Evolutionary conservation across 2,797 vertebrate genomes (phyloP).

Genomic region (Oryzias dopingdopingensis): DNA sequence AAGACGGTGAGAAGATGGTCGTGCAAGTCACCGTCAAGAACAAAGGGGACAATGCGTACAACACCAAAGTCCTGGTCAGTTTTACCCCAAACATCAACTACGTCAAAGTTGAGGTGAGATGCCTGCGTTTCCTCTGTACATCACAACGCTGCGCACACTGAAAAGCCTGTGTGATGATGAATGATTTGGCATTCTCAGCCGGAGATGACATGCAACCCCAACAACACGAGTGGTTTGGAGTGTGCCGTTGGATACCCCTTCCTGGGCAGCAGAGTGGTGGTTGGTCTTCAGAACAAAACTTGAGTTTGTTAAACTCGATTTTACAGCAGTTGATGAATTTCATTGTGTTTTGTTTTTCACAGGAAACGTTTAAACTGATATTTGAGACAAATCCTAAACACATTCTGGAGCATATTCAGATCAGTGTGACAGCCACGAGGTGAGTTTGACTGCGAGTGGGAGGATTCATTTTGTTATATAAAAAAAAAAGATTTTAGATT

Average conservation of each 20-base stretch:
- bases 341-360: slow-evolving; percentile 18
- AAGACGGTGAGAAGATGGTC: slow-evolving; percentile 80
- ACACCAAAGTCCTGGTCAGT: slow-evolving; percentile 84
- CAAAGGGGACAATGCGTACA: slow-evolving; percentile 91
- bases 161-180: neutral
- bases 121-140: neutral
- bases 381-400: slow-evolving; percentile 87
- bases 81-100: slow-evolving; percentile 92
- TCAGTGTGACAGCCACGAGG: slow-evolving; percentile 87
- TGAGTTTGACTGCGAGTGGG: slow-evolving; percentile 54
- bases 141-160: neutral
- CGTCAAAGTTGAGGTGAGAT: slow-evolving; percentile 87
- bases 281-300: slow-evolving; percentile 37
- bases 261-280: slow-evolving; percentile 78
- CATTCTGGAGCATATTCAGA: slow-evolving; percentile 79
- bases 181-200: slow-evolving; percentile 64
- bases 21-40: slow-evolving; percentile 82
- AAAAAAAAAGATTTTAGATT: neutral
- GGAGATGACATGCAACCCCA: slow-evolving; percentile 83
- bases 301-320: neutral
- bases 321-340: neutral
- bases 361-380: slow-evolving; percentile 86
- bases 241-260: slow-evolving; percentile 95
- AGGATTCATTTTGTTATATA: neutral
- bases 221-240: slow-evolving; percentile 77